These are phyloP conservation scores for Dione juno DNA, from an alignment of 2,888 invertebrate species.

Conservation along the genomic window DNA sequence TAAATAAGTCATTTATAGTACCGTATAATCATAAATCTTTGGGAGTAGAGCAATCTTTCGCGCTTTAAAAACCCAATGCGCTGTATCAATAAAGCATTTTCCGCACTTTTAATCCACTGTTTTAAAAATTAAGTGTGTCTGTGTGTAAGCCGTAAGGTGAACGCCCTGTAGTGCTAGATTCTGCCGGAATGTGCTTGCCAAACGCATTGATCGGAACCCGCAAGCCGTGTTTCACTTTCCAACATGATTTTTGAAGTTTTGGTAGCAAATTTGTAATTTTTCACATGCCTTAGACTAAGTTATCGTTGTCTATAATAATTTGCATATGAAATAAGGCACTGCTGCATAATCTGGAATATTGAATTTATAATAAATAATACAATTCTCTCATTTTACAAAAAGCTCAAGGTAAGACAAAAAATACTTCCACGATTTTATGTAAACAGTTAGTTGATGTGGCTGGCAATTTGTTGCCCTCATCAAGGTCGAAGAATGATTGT, in stretches of 20 bases:
- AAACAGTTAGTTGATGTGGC: background rate
- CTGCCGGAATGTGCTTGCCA: constrained; percentile 77
- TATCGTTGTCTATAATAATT: background rate
- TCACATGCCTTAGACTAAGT: constrained; percentile 2
- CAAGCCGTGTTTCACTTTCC: constrained; percentile 47
- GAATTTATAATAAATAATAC: background rate
- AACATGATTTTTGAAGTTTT: constrained; percentile 36
- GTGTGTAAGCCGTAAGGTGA: constrained; percentile 57
- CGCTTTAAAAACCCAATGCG: constrained; percentile 12
- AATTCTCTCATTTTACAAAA: background rate
- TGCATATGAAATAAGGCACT: background rate
- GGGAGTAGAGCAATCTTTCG: background rate
- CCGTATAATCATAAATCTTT: constrained; percentile 12
- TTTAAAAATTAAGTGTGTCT: constrained; percentile 34
- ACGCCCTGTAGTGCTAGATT: constrained; percentile 68
- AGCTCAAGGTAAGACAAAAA: background rate
- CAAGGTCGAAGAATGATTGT: background rate
- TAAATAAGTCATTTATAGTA: constrained; percentile 9
- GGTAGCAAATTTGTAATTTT: background rate
- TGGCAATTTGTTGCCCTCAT: background rate
- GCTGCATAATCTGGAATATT: background rate
- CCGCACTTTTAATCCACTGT: constrained; percentile 32
- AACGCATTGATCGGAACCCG: constrained; percentile 77
- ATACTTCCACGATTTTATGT: background rate
- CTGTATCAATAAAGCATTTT: constrained; percentile 28